Evolutionary conservation across 2,888 invertebrate genomes (phyloP).

Genomic region (Ophion obscuratus): DNA sequence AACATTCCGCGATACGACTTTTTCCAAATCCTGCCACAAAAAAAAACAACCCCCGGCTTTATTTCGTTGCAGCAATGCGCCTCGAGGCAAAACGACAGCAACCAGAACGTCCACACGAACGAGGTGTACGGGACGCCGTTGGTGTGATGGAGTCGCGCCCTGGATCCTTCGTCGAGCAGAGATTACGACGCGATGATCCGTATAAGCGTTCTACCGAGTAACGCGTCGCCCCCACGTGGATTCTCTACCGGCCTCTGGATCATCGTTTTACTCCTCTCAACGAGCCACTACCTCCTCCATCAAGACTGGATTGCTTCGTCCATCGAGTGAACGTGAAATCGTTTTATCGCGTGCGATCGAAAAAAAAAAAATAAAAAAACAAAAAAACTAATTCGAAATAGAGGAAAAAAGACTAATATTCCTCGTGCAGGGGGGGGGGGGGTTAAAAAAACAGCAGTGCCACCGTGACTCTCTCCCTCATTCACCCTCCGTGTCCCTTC

Average conservation of each 20-base stretch:
- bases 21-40: not conserved
- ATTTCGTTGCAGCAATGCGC: constrained; percentile 90
- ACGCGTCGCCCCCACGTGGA: constrained; percentile 67
- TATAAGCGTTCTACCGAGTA: constrained; percentile 75
- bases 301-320: constrained; percentile 65
- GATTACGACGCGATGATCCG: constrained; percentile 76
- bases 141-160: constrained; percentile 91
- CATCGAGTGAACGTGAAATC: constrained; percentile 68
- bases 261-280: constrained; percentile 61
- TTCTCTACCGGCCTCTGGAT: constrained; percentile 57
- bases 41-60: constrained; percentile 14
- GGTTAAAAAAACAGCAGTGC: constrained; percentile 60
- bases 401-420: constrained; percentile 39
- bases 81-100: constrained; percentile 90
- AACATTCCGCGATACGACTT: not conserved
- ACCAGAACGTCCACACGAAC: constrained; percentile 93
- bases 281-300: constrained; percentile 66
- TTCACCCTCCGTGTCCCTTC: constrained; percentile 31
- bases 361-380: constrained; percentile 45
- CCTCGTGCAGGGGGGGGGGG: constrained; percentile 49
- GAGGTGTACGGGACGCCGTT: constrained; percentile 88
- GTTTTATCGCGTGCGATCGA: constrained; percentile 46
- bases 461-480: constrained; percentile 63
- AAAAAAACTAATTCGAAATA: constrained; percentile 43
- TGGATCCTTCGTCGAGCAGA: constrained; percentile 84